Evolutionary conservation across 2,888 invertebrate genomes (phyloP).

Genomic region (Hylaea fasciaria): DNA sequence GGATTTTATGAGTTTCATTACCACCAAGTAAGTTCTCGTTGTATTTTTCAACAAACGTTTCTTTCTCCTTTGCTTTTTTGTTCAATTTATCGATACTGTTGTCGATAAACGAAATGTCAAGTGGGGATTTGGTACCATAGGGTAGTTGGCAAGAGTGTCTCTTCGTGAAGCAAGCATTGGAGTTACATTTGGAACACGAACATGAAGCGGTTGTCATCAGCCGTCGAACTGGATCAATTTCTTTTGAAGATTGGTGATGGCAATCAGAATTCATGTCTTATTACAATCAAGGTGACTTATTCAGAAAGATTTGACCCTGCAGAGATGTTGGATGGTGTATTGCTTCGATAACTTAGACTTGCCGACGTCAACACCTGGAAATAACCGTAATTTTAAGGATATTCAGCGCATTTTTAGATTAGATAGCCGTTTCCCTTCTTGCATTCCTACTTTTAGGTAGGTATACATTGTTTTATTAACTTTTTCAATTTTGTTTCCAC

Average conservation of each 20-base stretch:
- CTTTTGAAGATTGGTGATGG: neutral
- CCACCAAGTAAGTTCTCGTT: slow-evolving; percentile 25
- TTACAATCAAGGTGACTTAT: no score
- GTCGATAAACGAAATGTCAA: no score
- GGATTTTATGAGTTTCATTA: slow-evolving; percentile 9
- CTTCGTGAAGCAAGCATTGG: slow-evolving; percentile 49
- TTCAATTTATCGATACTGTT: no score
- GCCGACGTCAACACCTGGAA: slow-evolving; percentile 47
- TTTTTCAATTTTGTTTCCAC: no score
- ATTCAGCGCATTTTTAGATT: neutral
- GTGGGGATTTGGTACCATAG: slow-evolving; percentile 43
- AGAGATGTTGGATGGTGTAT: slow-evolving; percentile 4
- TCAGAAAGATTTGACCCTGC: neutral
- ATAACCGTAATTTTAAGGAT: neutral
- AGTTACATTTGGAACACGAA: slow-evolving; percentile 61
- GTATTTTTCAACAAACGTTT: slow-evolving; percentile 10
- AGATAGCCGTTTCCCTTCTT: no score
- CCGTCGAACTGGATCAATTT: slow-evolving; percentile 2
- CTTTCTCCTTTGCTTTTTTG: no score
- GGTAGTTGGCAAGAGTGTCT: slow-evolving; percentile 39
- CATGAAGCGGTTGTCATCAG: slow-evolving; percentile 44
- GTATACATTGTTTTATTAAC: no score
- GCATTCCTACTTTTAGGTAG: no score
- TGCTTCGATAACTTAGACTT: slow-evolving; percentile 45
- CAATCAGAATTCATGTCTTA: no score